These are phyloP conservation scores for Lathronympha strigana DNA, from an alignment of 2,888 invertebrate species.

Conservation along the genomic window DNA sequence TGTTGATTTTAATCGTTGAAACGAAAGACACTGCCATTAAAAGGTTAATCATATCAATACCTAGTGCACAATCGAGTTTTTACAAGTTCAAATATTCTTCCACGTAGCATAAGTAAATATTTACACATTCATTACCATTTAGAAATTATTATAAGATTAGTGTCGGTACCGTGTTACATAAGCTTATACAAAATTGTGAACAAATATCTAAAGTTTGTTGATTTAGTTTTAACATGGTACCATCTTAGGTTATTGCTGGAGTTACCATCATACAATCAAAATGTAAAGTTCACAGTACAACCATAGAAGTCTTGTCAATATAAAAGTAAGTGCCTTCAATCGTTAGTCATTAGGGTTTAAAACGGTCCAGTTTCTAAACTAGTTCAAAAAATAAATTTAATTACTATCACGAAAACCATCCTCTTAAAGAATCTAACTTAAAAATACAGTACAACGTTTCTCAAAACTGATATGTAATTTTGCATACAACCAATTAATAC, in stretches of 20 bases:
- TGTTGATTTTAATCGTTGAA: slow-evolving; percentile 50
- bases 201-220: slow-evolving; percentile 29
- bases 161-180: slow-evolving; percentile 55
- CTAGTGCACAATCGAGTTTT: slow-evolving; percentile 61
- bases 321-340: slow-evolving; percentile 82
- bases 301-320: slow-evolving; percentile 77
- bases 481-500: slow-evolving; percentile 8
- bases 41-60: slow-evolving; percentile 50
- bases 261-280: slow-evolving; percentile 83
- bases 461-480: slow-evolving; percentile 29
- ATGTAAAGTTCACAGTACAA: slow-evolving; percentile 79
- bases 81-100: slow-evolving; percentile 71
- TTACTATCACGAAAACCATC: slow-evolving; percentile 4
- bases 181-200: slow-evolving; percentile 42
- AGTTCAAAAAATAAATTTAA: slow-evolving; percentile 52
- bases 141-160: slow-evolving; percentile 73
- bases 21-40: slow-evolving; percentile 67
- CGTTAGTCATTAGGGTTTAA: slow-evolving; percentile 82
- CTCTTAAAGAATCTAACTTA: slow-evolving; percentile 9
- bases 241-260: slow-evolving; percentile 71
- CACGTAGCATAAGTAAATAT: slow-evolving; percentile 71
- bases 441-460: slow-evolving; percentile 27
- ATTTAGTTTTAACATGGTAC: slow-evolving; percentile 54
- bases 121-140: slow-evolving; percentile 82
- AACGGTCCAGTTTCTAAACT: slow-evolving; percentile 62